These are phyloP conservation scores for Drosophila pachea DNA, from an alignment of 1,140 invertebrate species.

Conservation along the genomic window DNA sequence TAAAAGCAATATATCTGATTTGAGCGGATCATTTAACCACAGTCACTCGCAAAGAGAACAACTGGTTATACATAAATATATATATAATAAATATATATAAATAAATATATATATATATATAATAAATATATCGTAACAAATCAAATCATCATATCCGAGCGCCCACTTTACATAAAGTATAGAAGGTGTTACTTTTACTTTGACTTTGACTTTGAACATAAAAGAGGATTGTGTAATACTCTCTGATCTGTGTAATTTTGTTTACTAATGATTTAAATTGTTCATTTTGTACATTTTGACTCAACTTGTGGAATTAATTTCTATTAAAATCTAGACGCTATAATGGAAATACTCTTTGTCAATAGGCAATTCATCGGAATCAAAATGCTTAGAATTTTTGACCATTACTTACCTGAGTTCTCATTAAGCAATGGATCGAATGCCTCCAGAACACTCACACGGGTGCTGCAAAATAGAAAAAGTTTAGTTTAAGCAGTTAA, in stretches of 20 bases:
- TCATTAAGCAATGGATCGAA: conserved; percentile 88
- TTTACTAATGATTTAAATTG: conserved; percentile 3
- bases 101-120: too few species aligned
- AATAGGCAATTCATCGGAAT: conserved; percentile 1
- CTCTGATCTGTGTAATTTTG: background rate
- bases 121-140: too few species aligned
- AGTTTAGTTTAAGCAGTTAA: conserved; percentile 17
- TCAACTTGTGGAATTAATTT: conserved; percentile 6
- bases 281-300: background rate
- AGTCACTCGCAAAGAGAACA: too few species aligned
- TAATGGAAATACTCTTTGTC: conserved; percentile 11
- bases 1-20: too few species aligned
- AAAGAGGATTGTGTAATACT: background rate
- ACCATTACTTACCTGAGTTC: conserved; percentile 56
- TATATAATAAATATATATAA: too few species aligned
- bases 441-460: conserved; percentile 89
- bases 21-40: too few species aligned
- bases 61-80: too few species aligned
- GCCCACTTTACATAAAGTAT: too few species aligned
- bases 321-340: conserved; percentile 20
- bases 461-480: conserved; percentile 66
- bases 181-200: too few species aligned
- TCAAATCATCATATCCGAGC: too few species aligned
- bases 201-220: background rate
- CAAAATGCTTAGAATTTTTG: background rate